These are phyloP conservation scores for Oikopleura dioica DNA, from an alignment of 23 tunicate genomes.

Conservation along the genomic window DNA sequence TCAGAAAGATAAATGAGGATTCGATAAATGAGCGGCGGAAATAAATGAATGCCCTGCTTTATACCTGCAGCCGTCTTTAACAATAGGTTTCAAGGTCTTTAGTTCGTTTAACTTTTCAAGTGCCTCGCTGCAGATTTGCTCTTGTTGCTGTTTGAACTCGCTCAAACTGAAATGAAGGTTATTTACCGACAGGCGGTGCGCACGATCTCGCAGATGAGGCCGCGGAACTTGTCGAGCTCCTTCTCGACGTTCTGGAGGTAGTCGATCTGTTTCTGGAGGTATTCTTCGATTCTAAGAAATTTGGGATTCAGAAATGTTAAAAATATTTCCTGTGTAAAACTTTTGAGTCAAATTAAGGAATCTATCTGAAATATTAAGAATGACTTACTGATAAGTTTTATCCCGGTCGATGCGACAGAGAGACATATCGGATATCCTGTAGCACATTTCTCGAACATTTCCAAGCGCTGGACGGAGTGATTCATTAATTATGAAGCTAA, in stretches of 20 bases:
- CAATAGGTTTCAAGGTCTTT: background rate
- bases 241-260: constrained; percentile 51
- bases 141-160: background rate
- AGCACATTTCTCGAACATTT: constrained; percentile 91
- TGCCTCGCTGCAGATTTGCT: background rate
- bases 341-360: background rate
- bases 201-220: constrained; percentile 69
- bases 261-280: constrained; percentile 44
- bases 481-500: constrained; percentile 11
- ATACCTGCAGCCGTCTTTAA: background rate
- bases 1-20: background rate
- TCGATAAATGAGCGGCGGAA: background rate
- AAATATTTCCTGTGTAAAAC: background rate
- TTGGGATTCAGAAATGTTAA: background rate
- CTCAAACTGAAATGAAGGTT: background rate
- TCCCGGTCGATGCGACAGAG: constrained; percentile 76
- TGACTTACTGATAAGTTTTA: constrained; percentile 34
- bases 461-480: constrained; percentile 68
- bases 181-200: constrained; percentile 81
- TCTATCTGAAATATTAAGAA: background rate
- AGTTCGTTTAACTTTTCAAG: background rate
- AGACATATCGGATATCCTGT: constrained; percentile 85
- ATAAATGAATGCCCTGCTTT: background rate
- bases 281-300: constrained; percentile 23
- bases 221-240: constrained; percentile 47